phyloP scores from a whole-genome alignment of 23 tunicate species.

The Styela clava region DNA sequence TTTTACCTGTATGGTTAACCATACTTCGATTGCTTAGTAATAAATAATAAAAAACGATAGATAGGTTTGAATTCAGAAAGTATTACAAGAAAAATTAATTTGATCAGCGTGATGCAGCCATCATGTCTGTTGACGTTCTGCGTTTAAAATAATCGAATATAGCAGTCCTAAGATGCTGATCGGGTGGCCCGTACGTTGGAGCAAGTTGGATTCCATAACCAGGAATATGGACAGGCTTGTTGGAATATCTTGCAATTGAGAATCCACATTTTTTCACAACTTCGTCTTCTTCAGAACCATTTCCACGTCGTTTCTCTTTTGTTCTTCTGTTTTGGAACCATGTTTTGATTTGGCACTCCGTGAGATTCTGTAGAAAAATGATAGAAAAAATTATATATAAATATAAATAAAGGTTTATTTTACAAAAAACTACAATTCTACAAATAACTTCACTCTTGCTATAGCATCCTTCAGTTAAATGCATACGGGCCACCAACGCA shows the following conservation, averaged over 20 bases:
- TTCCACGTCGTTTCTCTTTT: conserved; percentile 83
- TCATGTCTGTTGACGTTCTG: conserved; percentile 35
- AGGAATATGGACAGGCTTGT: conserved; percentile 42
- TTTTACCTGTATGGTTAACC: not conserved
- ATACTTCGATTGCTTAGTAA: not conserved
- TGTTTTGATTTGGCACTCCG: conserved; percentile 88
- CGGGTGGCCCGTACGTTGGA: conserved; percentile 83
- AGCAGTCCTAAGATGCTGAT: conserved; percentile 63
- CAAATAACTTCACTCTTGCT: too few relatives aligned
- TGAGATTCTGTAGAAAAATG: conserved; percentile 50
- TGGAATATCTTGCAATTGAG: conserved; percentile 9
- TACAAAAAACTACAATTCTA: too few relatives aligned
- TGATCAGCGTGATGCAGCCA: not conserved
- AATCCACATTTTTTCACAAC: conserved; percentile 4
- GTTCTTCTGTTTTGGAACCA: conserved; percentile 93
- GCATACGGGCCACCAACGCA: not conserved
- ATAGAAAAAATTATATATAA: not conserved
- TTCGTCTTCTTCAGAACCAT: conserved; percentile 48
- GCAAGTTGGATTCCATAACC: conserved; percentile 74
- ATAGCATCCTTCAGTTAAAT: too few relatives aligned
- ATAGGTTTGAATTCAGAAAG: not conserved
- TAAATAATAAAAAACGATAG: not conserved
- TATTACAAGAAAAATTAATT: not conserved
- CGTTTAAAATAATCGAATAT: conserved; percentile 52
- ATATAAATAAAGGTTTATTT: too few relatives aligned